Evolutionary conservation across 2,888 invertebrate genomes (phyloP), one percentile per base, ranked within the genome.

Genomic region (Heteromurus nitidus): DNA sequence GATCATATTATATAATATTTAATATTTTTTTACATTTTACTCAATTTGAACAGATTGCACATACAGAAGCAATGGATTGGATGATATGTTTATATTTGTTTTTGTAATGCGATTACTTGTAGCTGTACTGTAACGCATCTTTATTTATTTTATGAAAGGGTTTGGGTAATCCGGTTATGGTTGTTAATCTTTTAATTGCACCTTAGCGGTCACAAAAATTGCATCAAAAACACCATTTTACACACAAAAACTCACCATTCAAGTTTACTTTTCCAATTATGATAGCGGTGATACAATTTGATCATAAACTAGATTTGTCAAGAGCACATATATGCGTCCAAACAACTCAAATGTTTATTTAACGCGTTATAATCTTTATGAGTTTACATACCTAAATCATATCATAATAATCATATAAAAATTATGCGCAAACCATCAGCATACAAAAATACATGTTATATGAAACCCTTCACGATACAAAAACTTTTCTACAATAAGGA

Each of bases 181-280:
- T 20, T 36, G 69, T n/a, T 69, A 69, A 69, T 69, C 53, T 55
- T 31, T 55, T 69, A 69, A 69, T 69, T 69, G 36, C 24, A 68
- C 28, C 28, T 53, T n/a, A 60, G 16, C 3, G n/a, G 47, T 16
- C 2, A 65, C 18, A 68, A 20, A 55, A 16, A 31, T 60, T 60
- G 60, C 24, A 26, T n/a, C 60, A 60, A 60, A 28, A 53, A 53
- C 22, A 2, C 22, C 5, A 3, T 3, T 18, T 53, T 28, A 24
- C 1, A 16, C 31, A 18, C 18, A 30, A 60, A 60, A 60, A n/a
- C 60, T n/a, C 1, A 60, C 31, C 60, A 28, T 28, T 30, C 60
- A 60, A 60, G n/a, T 60, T 30, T 28, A 24, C 53, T 7, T 47
- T 47, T 36, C n/a, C 26, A 24, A 13, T 24, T 26, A 26, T 2